phyloP scores from a whole-genome alignment of 2,888 invertebrate species.

The Drosophila tanythrix region DNA sequence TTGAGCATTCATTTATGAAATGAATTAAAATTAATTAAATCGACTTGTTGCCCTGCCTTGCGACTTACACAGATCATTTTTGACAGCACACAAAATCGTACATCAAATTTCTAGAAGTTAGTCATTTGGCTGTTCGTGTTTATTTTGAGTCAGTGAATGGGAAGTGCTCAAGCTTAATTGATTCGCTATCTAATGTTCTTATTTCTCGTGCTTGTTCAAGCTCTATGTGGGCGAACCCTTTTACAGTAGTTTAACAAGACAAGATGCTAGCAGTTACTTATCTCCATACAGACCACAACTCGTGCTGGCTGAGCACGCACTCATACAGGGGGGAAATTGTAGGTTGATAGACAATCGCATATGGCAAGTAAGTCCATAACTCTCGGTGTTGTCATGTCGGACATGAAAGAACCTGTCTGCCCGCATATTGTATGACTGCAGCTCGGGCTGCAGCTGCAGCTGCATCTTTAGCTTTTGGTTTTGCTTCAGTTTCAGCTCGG shows the following conservation, averaged over 20 bases:
- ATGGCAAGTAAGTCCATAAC: slow-evolving; percentile 73
- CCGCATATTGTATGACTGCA: slow-evolving; percentile 63
- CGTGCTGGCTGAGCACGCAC: slow-evolving; percentile 5
- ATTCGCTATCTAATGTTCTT: slow-evolving; percentile 4
- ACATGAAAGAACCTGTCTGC: slow-evolving; percentile 70
- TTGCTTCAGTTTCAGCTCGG: slow-evolving; percentile 24
- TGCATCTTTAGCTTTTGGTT: slow-evolving; percentile 8
- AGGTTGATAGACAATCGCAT: slow-evolving; percentile 29
- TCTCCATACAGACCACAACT: slow-evolving; percentile 20
- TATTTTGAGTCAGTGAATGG: background rate
- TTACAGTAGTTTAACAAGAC: slow-evolving; percentile 5
- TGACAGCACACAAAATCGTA: background rate
- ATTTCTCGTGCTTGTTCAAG: slow-evolving; percentile 11
- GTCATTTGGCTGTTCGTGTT: background rate
- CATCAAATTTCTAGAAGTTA: background rate
- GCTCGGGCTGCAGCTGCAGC: slow-evolving; percentile 5
- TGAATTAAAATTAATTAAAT: background rate
- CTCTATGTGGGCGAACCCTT: slow-evolving; percentile 17
- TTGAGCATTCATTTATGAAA: background rate
- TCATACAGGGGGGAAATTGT: background rate
- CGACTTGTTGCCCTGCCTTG: background rate
- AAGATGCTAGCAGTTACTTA: slow-evolving; percentile 30
- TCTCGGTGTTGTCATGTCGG: slow-evolving; percentile 73
- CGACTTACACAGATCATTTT: background rate
- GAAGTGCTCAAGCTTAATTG: slow-evolving; percentile 11